A percentile compares a stretch with the other conserved stretches of the same genome.
Conservation (phyloP, 2,888 invertebrate genomes). For the Frankliniella intonsa region DNA sequence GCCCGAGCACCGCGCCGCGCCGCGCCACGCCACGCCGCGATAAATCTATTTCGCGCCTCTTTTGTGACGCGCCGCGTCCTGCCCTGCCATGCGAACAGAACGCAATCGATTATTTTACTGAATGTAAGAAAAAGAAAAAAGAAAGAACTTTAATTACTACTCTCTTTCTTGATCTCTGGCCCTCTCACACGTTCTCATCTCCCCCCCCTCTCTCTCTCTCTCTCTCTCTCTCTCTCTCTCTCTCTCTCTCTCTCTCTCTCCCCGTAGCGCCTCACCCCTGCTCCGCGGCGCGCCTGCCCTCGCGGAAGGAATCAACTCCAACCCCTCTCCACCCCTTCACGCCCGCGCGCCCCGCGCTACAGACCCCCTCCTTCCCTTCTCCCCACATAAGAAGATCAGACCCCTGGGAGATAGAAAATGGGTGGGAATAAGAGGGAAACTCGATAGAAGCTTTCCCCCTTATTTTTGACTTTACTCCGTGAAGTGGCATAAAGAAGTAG, state of each 20-base stretch:
- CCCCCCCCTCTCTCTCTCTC: not conserved
- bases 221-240: conserved; percentile 1
- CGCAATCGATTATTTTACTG: too few species aligned
- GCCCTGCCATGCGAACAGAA: not conserved
- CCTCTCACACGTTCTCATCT: not conserved
- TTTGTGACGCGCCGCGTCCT: not conserved
- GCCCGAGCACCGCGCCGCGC: not conserved
- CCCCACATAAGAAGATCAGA: not conserved
- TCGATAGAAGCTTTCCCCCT: not conserved
- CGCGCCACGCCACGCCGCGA: not conserved
- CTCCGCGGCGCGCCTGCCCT: not conserved
- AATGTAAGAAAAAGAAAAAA: too few species aligned
- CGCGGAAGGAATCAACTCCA: conserved; percentile 9
- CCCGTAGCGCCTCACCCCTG: not conserved
- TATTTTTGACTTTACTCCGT: conserved; percentile 4
- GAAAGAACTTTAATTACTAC: too few species aligned
- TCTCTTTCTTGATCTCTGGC: not conserved
- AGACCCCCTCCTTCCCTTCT: not conserved
- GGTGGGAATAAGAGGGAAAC: not conserved
- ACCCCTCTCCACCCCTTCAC: not conserved
- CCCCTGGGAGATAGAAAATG: not conserved
- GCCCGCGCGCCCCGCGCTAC: not conserved
- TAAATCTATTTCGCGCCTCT: not conserved
- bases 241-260: conserved; percentile 1
- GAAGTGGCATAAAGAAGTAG: not conserved